Percentiles rank a stretch among this genome's conserved stretches.
Evolutionary conservation across 2,113 vertebrate genomes (phyloP).

Genomic region (Parus major): DNA sequence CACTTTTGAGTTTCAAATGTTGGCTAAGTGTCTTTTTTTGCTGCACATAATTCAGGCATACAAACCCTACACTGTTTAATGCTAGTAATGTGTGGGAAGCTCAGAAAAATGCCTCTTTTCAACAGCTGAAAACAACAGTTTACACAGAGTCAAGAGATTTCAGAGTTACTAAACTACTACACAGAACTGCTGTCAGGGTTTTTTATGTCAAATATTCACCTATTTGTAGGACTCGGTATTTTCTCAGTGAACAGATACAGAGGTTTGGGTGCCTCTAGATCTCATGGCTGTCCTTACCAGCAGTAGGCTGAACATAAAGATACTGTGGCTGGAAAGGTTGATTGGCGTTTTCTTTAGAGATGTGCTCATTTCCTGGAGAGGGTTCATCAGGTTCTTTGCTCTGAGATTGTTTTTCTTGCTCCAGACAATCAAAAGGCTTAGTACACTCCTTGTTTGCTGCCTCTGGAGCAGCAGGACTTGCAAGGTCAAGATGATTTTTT

Average conservation of each 20-base stretch:
- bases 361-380: conserved; percentile 30
- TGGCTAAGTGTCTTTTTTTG: background rate
- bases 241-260: background rate
- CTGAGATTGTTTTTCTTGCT: conserved; percentile 19
- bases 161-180: background rate
- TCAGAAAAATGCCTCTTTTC: background rate
- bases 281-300: conserved; percentile 75
- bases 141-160: background rate
- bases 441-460: background rate
- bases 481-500: background rate
- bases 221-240: background rate
- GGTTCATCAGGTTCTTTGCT: conserved; percentile 33
- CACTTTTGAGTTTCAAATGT: background rate
- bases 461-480: background rate
- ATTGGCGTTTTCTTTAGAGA: conserved; percentile 47
- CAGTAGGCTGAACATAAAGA: conserved; percentile 82
- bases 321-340: conserved; percentile 77
- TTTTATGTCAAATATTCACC: background rate
- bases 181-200: background rate
- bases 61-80: background rate
- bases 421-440: background rate
- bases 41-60: background rate
- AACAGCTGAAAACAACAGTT: background rate
- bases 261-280: background rate
- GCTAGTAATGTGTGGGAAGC: background rate